phyloP scores from a whole-genome alignment of 2,113 vertebrate species.

The Platysternon megacephalum region DNA sequence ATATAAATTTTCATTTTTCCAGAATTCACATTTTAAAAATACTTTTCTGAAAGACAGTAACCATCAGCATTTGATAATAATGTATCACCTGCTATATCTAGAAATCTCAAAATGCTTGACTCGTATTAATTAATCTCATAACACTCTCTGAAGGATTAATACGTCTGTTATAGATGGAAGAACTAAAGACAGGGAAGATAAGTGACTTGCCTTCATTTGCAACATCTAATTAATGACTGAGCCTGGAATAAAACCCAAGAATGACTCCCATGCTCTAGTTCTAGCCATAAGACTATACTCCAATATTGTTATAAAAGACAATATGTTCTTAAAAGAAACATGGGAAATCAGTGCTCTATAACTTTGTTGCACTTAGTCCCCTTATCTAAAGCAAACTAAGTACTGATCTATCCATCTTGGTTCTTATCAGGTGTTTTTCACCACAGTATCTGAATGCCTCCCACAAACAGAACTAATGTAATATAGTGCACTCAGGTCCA shows the following conservation, averaged over 20 bases:
- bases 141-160: neutral
- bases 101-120: neutral
- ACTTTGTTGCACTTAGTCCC: neutral
- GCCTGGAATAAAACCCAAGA: neutral
- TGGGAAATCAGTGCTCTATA: neutral
- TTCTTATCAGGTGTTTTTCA: neutral
- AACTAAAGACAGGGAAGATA: neutral
- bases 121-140: neutral
- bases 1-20: neutral
- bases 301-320: neutral
- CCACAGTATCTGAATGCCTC: neutral
- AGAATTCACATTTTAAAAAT: neutral
- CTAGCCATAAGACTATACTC: neutral
- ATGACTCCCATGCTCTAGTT: neutral
- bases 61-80: neutral
- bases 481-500: neutral
- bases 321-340: neutral
- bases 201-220: neutral
- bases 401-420: neutral
- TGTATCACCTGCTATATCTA: rapidly evolving
- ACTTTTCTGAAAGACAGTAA: neutral
- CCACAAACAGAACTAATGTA: neutral
- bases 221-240: neutral
- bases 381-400: neutral
- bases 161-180: neutral